Evolutionary conservation across 2,113 vertebrate genomes (phyloP).

Genomic region (Rattus rattus): DNA sequence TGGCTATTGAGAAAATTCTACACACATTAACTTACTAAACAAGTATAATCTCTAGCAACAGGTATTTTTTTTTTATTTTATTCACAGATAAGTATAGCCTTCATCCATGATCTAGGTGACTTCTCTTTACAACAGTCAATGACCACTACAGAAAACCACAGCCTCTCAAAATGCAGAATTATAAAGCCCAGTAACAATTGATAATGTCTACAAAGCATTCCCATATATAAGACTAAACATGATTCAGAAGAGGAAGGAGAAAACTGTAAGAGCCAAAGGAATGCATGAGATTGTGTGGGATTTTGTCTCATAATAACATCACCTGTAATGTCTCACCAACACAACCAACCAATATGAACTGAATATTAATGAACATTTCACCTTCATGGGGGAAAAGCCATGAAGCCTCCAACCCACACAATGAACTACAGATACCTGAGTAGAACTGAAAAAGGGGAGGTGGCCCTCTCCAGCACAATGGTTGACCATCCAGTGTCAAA

Average conservation of each 20-base stretch:
- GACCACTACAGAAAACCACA: background rate
- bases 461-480: background rate
- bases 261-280: background rate
- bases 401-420: background rate
- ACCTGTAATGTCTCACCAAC: background rate
- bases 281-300: background rate
- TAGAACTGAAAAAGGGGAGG: background rate
- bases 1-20: background rate
- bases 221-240: background rate
- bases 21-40: background rate
- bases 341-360: background rate
- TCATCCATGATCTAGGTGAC: background rate
- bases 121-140: background rate
- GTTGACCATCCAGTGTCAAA: background rate
- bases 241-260: background rate
- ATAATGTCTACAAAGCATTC: background rate
- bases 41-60: background rate
- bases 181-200: background rate
- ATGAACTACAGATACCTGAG: background rate
- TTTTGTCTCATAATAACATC: background rate
- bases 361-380: background rate
- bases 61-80: background rate
- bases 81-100: background rate
- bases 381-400: background rate
- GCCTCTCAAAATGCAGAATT: background rate